These are phyloP conservation scores for Delichon dasypus DNA, from an alignment of 2,797 vertebrate species.

Conservation along the genomic window DNA sequence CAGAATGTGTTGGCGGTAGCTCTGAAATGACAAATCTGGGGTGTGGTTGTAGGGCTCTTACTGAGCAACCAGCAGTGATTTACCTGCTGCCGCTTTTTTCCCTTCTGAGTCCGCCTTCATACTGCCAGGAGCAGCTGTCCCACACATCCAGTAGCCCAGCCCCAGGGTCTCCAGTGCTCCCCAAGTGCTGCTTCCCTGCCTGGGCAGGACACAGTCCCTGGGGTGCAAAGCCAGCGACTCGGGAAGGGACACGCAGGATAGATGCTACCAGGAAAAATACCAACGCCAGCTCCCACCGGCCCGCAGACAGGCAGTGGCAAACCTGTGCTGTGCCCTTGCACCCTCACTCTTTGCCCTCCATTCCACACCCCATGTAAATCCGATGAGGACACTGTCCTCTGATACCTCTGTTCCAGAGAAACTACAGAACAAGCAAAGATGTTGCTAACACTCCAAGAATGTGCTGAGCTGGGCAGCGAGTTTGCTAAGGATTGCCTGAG, in stretches of 20 bases:
- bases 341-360: neutral
- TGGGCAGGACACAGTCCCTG: accelerated
- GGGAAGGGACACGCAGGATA: accelerated
- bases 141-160: neutral
- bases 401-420: slow-evolving; percentile 34
- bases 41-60: neutral
- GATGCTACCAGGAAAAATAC: neutral
- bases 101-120: neutral
- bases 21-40: neutral
- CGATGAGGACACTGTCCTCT: slow-evolving; percentile 35
- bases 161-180: neutral
- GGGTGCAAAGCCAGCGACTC: neutral
- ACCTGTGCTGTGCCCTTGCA: neutral
- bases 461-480: slow-evolving; percentile 59
- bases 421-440: slow-evolving; percentile 45
- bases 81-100: neutral
- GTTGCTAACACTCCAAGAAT: slow-evolving; percentile 62
- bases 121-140: neutral
- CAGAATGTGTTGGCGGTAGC: neutral
- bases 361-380: neutral
- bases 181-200: neutral
- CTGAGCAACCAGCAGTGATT: neutral
- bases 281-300: accelerated
- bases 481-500: slow-evolving; percentile 46
- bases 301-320: neutral